Percentiles rank a stretch among this genome's conserved stretches.
These are phyloP conservation scores for Thera britannica DNA, from an alignment of 2,888 invertebrate species.

Conservation along the genomic window DNA sequence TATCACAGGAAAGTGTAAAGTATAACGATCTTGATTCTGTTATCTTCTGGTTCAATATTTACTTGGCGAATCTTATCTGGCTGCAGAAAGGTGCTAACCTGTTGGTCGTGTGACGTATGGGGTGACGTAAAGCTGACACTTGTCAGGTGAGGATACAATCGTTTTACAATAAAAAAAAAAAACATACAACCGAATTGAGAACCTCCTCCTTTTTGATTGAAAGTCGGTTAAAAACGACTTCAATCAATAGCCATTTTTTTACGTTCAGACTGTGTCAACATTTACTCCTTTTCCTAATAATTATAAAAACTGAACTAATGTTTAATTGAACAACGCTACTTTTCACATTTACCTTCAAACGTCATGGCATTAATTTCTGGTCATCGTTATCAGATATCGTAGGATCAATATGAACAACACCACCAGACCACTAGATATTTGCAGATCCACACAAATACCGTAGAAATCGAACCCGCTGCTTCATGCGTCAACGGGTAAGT, in stretches of 20 bases:
- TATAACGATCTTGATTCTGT: constrained; percentile 75
- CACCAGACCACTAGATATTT: background rate
- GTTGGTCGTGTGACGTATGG: constrained; percentile 63
- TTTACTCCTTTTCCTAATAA: background rate
- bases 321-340: background rate
- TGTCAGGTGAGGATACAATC: constrained; percentile 42
- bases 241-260: background rate
- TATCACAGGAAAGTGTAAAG: constrained; percentile 75
- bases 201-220: too few species aligned
- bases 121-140: constrained; percentile 65
- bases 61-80: constrained; percentile 66
- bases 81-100: constrained; percentile 69
- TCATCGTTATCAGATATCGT: too few species aligned
- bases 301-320: background rate
- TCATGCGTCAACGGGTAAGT: background rate
- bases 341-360: background rate
- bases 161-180: background rate
- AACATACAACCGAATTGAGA: too few species aligned
- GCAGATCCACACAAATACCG: background rate
- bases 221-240: too few species aligned
- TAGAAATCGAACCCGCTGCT: background rate
- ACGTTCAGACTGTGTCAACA: background rate
- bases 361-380: too few species aligned
- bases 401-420: too few species aligned
- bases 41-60: constrained; percentile 73